Evolutionary conservation across 2,797 vertebrate species (phyloP), one percentile per base, ranked within the genome.

Genomic region (Tauraco hartlaubi): DNA sequence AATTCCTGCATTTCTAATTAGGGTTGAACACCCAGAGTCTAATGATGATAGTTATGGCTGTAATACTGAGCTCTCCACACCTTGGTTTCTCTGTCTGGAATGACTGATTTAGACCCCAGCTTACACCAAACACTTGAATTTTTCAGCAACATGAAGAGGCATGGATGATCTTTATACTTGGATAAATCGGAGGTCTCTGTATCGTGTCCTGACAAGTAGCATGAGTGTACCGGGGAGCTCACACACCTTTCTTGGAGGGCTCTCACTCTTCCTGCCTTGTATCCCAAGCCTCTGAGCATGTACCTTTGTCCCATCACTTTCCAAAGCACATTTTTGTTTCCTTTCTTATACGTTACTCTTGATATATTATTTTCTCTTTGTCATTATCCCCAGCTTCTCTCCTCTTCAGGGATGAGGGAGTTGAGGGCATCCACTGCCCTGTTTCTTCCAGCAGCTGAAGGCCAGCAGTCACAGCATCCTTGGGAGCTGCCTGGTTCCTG

Each of bases 201-300:
- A 29, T 74, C 1, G 0, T 74, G 83, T 73, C 73, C 62, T 66
- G 54, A 52, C 63, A 85, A 58, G 64, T n/a, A 59, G 18, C 19
- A 23, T 7, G 2, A 84, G 78, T 0, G 0, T 29, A 41, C 17
- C 0, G 1, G 44, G 41, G 31, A 73, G 37, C 43, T 94, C 64
- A 12, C 16, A 29, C 76, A 62, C 37, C 48, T 79, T 67, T 63
- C 63, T 76, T 58, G 64, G 20, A 71, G 58, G 49, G 31, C 35
- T 56, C 37, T 80, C 6, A 1, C 71, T 90, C 39, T 69, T 80
- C 31, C 31, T 79, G 29, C 11, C 35, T 61, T 9, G 9, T 39
- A 44, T 87, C 39, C 49, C 29, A 46, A 35, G 54, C 15, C 20
- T 29, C 43, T 80, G 64, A 79, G 54, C 18, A 4, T 21, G 28